A percentile compares a stretch with the other conserved stretches of the same genome.
phyloP scores from a whole-genome alignment of 2,113 vertebrate species.

The Argyrosomus japonicus region DNA sequence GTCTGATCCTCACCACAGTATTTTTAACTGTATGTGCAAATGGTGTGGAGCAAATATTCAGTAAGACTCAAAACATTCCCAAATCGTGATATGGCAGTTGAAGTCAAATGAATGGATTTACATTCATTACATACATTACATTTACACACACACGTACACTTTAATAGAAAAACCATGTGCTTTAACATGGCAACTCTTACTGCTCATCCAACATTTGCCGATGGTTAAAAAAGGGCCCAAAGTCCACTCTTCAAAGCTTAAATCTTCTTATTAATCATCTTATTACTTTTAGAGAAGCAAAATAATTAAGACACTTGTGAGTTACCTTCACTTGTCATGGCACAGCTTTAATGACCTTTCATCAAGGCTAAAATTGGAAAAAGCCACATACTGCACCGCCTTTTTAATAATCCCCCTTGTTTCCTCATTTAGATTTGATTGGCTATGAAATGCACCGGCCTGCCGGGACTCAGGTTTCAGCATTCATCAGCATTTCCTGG shows the following conservation, averaged over 20 bases:
- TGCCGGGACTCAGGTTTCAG: constrained; percentile 85
- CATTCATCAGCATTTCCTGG: constrained; percentile 86
- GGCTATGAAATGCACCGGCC: constrained; percentile 86
- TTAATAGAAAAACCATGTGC: neutral
- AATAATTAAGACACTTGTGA: constrained; percentile 86
- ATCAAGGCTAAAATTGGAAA: constrained; percentile 78
- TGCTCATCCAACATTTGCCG: neutral
- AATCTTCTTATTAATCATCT: too few species aligned
- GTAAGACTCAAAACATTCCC: too few species aligned
- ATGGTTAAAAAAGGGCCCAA: neutral
- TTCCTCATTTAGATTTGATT: constrained; percentile 92
- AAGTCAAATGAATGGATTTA: too few species aligned
- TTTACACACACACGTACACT: neutral
- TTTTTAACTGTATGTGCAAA: neutral
- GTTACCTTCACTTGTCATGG: constrained; percentile 48
- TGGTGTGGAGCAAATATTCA: too few species aligned
- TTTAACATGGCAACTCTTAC: neutral
- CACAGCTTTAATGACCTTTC: constrained; percentile 76
- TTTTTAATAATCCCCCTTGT: constrained; percentile 87
- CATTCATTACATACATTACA: too few species aligned
- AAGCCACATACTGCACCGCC: constrained; percentile 52
- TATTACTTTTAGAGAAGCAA: constrained; percentile 45
- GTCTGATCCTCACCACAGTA: neutral
- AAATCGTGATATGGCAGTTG: too few species aligned
- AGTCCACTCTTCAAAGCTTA: neutral